Evolutionary conservation across 2,113 vertebrate genomes (phyloP).

Genomic region (Oxyura jamaicensis): DNA sequence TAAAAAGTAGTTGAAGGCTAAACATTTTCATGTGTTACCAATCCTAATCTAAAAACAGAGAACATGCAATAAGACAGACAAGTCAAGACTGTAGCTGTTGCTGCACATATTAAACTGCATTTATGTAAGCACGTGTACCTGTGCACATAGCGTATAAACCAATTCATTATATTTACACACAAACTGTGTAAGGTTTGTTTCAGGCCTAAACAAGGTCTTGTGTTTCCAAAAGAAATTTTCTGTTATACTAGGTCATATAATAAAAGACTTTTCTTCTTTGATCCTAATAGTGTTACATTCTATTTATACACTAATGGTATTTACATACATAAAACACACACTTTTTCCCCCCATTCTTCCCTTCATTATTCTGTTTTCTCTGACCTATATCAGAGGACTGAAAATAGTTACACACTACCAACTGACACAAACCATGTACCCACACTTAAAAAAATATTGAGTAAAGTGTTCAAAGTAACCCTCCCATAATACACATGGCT

Average conservation of each 20-base stretch:
- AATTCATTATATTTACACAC: background rate
- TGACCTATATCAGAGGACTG: background rate
- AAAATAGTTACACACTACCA: background rate
- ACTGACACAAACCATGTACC: background rate
- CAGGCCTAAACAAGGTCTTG: background rate
- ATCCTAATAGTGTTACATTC: background rate
- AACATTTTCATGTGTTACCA: background rate
- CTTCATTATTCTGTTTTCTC: background rate
- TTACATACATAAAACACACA: background rate
- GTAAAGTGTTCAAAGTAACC: background rate
- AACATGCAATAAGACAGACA: background rate
- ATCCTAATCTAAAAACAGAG: background rate
- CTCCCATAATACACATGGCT: background rate
- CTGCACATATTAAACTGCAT: background rate
- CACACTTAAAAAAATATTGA: background rate
- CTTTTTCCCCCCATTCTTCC: too few species aligned
- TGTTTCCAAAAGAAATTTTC: background rate
- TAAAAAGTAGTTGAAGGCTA: background rate
- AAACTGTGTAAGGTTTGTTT: background rate
- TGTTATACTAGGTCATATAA: background rate
- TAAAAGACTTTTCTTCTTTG: background rate
- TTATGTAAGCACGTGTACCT: fast-evolving
- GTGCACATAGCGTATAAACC: fast-evolving
- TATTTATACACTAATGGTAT: background rate
- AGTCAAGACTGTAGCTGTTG: background rate